Percentiles rank a stretch among this genome's conserved stretches.
Evolutionary conservation across 2,113 vertebrate species (phyloP).

Genomic region (Rhinolophus sinicus): DNA sequence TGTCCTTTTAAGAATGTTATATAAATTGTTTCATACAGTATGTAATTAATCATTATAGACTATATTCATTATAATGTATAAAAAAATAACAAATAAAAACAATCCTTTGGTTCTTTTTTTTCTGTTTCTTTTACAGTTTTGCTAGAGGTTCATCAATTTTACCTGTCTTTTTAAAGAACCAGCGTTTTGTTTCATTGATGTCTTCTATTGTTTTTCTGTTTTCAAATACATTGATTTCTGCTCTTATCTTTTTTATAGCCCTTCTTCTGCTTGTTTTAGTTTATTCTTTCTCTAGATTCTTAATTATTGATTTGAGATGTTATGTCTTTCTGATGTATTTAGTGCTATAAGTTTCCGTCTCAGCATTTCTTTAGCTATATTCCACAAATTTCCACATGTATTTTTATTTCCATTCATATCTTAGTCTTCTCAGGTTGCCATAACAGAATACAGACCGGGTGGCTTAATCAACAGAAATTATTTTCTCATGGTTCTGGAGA

Average conservation of each 20-base stretch:
- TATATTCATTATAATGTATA: not conserved
- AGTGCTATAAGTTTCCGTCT: not conserved
- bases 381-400: not conserved
- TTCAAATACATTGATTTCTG: not conserved
- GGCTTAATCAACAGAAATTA: too few relatives aligned
- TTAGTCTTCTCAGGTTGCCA: not conserved
- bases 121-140: not conserved
- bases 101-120: not conserved
- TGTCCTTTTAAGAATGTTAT: not conserved
- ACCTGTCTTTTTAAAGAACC: not conserved
- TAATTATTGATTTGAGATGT: not conserved
- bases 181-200: not conserved
- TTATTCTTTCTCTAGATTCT: not conserved
- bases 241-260: not conserved
- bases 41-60: not conserved
- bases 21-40: not conserved
- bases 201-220: not conserved
- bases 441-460: too few relatives aligned
- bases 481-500: too few relatives aligned
- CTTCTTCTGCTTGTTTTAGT: not conserved
- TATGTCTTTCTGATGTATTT: not conserved
- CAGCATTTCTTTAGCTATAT: not conserved
- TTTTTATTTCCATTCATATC: not conserved
- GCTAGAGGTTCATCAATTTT: not conserved
- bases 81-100: not conserved